Conservation (phyloP, 2,888 invertebrate species). For the Phragmatobia fuliginosa region DNA sequence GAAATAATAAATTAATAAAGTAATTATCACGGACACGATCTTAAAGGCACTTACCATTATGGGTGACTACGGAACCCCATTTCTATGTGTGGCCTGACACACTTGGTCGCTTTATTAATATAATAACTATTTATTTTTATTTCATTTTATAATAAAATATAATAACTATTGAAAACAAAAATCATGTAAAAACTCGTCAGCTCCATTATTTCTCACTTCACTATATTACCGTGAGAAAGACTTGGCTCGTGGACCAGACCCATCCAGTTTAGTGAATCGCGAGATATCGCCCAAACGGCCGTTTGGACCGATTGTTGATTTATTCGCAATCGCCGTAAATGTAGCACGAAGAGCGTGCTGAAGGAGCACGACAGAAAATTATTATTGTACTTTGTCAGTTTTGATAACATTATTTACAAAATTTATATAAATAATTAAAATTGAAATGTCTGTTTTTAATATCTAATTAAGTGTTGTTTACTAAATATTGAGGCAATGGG, state of each 20-base stretch:
- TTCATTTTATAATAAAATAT: too few species aligned
- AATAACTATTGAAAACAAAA: too few species aligned
- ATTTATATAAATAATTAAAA: not conserved
- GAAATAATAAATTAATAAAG: too few species aligned
- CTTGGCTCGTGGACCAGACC: slow-evolving; percentile 61
- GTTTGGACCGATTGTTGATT: slow-evolving; percentile 63
- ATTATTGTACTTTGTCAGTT: slow-evolving; percentile 11
- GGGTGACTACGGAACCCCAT: too few species aligned
- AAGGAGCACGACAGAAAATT: slow-evolving; percentile 49
- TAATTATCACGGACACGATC: too few species aligned
- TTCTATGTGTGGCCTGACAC: too few species aligned
- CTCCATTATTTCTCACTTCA: slow-evolving; percentile 42
- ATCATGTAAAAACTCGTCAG: not conserved
- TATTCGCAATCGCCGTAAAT: slow-evolving; percentile 57
- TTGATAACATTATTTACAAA: not conserved
- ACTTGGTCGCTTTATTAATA: too few species aligned
- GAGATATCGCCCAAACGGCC: slow-evolving; percentile 59
- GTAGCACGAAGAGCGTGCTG: slow-evolving; percentile 58
- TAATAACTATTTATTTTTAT: too few species aligned
- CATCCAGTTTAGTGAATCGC: slow-evolving; percentile 73
- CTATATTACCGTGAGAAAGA: slow-evolving; percentile 67
- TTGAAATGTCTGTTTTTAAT: too few species aligned
- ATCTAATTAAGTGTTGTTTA: too few species aligned
- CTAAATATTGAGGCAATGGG: too few species aligned
- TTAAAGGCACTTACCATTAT: too few species aligned